phyloP scores from a whole-genome alignment of 2,797 vertebrate species.

The Carduelis carduelis region DNA sequence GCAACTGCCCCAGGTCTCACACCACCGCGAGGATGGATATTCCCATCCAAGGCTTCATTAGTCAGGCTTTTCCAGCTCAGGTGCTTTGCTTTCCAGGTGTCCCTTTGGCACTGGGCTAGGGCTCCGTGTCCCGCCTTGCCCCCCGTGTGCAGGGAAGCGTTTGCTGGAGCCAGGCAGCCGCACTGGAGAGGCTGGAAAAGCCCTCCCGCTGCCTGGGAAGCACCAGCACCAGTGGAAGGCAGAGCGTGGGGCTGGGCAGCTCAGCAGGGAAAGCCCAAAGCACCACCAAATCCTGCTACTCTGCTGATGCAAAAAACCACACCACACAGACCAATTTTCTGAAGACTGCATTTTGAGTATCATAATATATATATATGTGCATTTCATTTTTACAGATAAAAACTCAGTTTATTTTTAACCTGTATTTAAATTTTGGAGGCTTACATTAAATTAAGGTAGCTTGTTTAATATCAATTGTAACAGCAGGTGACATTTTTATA shows the following conservation, averaged over 20 bases:
- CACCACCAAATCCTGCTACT: conserved; percentile 50
- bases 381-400: conserved; percentile 79
- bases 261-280: conserved; percentile 57
- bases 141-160: accelerated
- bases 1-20: not conserved
- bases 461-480: conserved; percentile 73
- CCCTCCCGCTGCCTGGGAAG: not conserved
- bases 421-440: conserved; percentile 76
- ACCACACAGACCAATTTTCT: conserved; percentile 76
- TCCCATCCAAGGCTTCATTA: not conserved
- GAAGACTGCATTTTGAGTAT: conserved; percentile 81
- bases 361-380: conserved; percentile 79
- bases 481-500: conserved; percentile 77
- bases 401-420: conserved; percentile 73
- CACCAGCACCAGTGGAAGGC: not conserved
- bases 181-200: not conserved
- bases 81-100: not conserved
- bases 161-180: not conserved
- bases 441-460: conserved; percentile 79
- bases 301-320: conserved; percentile 75
- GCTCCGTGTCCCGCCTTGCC: not conserved
- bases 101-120: not conserved
- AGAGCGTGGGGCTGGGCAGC: not conserved
- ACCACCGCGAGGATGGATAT: not conserved
- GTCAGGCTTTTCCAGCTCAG: not conserved